These are phyloP conservation scores for Gastrophryne carolinensis DNA, from an alignment of 2,797 vertebrate species.

Conservation along the genomic window DNA sequence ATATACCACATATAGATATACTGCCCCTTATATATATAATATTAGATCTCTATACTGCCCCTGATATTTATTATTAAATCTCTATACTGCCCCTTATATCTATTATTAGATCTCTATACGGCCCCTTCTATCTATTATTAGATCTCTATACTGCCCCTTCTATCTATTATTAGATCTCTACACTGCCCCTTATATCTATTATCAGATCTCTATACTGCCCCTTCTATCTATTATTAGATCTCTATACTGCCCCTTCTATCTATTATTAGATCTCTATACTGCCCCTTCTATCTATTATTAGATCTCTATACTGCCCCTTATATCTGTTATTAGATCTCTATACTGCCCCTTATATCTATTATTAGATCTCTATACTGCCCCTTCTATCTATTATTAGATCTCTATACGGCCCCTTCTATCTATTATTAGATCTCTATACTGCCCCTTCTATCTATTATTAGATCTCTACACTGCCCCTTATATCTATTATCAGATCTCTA, in stretches of 20 bases:
- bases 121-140: not conserved
- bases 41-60: not conserved
- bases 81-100: not conserved
- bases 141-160: not conserved
- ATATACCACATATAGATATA: not conserved
- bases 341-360: not conserved
- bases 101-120: not conserved
- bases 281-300: too few species aligned
- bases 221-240: too few species aligned
- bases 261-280: not conserved
- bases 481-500: too few species aligned
- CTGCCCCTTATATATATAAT: not conserved
- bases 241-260: not conserved
- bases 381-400: not conserved
- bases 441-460: not conserved
- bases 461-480: too few species aligned
- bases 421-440: not conserved
- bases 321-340: not conserved
- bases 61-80: not conserved
- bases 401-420: too few species aligned
- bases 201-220: not conserved
- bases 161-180: too few species aligned
- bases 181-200: not conserved
- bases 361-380: not conserved
- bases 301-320: not conserved